A percentile compares a stretch with the other conserved stretches of the same genome.
phyloP scores from a whole-genome alignment of 92 coral and sea anemone species.

The Parazoanthus atlanticus region DNA sequence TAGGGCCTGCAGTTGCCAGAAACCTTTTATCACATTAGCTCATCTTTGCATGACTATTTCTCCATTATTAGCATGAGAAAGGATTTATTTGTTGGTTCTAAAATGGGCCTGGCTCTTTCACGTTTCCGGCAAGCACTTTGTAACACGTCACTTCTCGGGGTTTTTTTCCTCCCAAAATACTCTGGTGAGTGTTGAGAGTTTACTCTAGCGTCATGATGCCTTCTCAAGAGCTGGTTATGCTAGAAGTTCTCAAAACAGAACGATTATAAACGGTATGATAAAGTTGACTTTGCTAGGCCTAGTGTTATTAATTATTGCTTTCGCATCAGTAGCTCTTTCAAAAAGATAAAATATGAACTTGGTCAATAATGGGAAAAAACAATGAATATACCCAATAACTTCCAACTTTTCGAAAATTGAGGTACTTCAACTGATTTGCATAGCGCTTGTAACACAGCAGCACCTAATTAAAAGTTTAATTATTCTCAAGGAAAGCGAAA shows the following conservation, averaged over 20 bases:
- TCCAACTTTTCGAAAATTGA: conserved; percentile 36
- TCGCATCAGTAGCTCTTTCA: conserved; percentile 26
- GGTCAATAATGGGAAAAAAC: conserved; percentile 7
- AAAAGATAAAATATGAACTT: conserved; percentile 1
- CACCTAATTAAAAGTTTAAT: conserved; percentile 44
- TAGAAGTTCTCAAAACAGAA: neutral
- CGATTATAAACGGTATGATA: neutral
- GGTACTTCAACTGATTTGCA: conserved; percentile 36
- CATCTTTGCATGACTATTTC: conserved; percentile 49
- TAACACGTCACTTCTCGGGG: conserved; percentile 19
- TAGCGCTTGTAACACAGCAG: conserved; percentile 47
- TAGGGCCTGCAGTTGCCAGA: conserved; percentile 23
- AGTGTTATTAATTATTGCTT: conserved; percentile 24
- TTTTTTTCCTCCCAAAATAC: neutral
- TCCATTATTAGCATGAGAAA: conserved; percentile 47
- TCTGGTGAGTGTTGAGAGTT: neutral
- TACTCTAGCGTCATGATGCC: neutral
- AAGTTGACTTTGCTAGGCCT: neutral
- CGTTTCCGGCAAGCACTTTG: conserved; percentile 44
- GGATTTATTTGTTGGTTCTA: conserved; percentile 39
- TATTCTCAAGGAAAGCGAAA: conserved; percentile 34
- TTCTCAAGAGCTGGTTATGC: neutral
- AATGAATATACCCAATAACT: conserved; percentile 20
- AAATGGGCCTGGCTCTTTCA: conserved; percentile 34
- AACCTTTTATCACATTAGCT: conserved; percentile 36